Base-by-base conservation (phyloP, 2,888 invertebrate genomes). In the Embidobia sp. region DNA sequence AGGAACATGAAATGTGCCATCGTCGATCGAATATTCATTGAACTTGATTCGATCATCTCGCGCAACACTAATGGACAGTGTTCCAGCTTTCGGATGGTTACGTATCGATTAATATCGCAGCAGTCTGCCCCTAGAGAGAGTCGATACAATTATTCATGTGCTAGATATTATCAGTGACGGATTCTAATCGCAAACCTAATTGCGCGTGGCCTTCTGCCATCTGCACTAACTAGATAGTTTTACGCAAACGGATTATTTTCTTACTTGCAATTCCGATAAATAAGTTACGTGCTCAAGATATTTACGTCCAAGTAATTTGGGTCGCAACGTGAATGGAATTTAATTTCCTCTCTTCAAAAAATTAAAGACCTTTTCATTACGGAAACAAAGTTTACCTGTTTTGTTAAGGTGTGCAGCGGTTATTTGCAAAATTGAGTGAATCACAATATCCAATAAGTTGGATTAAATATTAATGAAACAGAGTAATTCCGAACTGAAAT, bases 81-180 rank as follows among this genome's bases (percentile, higher is more conserved):
- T 75, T 74, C 26, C 51, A 51, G 74, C 70, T 70, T 63, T 70
- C 51, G 67, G 63, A 51, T 70, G 37, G 76, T 72, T 77, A 67
- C 74, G 61, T 61, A 69, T 64, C 78, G 76, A 70, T 78, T 80
- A 78, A 78, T 80, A 80, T 77, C 73, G 26, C 33, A 51, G 51
- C 55, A 53, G 31, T 46, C 22, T 59, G 48, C 49, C 22, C 55
- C 51, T 31, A 15, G 18, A 29, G 74, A 74, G 70, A 67, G 66
- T 49, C 44, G 67, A 77, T 69, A 64, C 69, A 78, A 77, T 80
- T 78, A 80, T 80, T 76, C 67, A 76, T 72, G 42, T 40, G 74
- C 72, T 57, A 70, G 77, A 77, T 79, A 79, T 79, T 74, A 67
- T 46, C 72, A 51, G 73, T 76, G 75, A 74, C 67, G 48, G 66